phyloP scores from a whole-genome alignment of 2,113 vertebrate genomes.

The Jaculus jaculus region DNA sequence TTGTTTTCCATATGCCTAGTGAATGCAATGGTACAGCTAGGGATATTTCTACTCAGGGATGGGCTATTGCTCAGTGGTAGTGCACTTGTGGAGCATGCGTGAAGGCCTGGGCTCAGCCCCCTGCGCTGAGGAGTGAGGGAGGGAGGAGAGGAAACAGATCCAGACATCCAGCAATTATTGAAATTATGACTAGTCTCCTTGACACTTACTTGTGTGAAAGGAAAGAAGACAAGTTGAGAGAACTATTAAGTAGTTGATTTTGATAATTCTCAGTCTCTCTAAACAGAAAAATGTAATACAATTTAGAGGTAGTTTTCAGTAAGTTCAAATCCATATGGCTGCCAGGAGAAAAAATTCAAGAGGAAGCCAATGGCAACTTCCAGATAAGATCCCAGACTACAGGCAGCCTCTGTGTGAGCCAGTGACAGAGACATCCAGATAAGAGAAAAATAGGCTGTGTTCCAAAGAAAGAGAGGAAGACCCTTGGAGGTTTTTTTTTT shows the following conservation, averaged over 20 bases:
- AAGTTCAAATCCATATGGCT: background rate
- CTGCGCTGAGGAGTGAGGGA: no score
- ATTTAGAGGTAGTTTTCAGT: constrained; percentile 16
- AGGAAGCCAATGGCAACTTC: background rate
- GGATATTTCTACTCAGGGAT: background rate
- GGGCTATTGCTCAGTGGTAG: no score
- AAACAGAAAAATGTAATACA: background rate
- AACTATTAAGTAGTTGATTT: background rate
- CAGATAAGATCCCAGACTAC: no score
- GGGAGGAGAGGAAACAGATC: no score
- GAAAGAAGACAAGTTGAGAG: background rate
- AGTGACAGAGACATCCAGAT: no score
- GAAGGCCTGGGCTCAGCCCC: no score
- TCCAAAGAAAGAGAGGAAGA: background rate
- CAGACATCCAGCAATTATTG: background rate
- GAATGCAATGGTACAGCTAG: background rate
- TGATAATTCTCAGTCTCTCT: background rate
- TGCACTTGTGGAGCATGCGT: no score
- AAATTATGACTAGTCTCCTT: background rate
- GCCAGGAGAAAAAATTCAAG: background rate
- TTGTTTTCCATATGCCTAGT: background rate
- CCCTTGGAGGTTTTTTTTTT: background rate
- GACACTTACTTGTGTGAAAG: background rate
- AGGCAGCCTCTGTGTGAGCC: no score
- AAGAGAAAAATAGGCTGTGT: no score